Evolutionary conservation across 2,113 vertebrate species (phyloP).

Genomic region (Marmota monax): DNA sequence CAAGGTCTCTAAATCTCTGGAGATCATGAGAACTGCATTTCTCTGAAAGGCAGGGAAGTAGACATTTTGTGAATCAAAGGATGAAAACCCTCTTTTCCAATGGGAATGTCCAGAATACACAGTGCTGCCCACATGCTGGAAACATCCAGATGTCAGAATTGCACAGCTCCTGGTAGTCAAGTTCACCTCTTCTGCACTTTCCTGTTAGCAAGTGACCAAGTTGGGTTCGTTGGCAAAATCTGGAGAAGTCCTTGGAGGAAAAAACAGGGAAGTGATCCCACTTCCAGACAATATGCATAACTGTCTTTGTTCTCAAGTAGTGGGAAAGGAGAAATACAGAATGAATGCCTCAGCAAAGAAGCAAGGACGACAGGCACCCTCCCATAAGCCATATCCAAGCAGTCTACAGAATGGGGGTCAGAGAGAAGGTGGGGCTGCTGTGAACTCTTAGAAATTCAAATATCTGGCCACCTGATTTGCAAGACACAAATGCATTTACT

Average conservation of each 20-base stretch:
- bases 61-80: background rate
- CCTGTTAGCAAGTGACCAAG: background rate
- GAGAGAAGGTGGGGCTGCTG: background rate
- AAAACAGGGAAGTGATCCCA: background rate
- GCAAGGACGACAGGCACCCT: background rate
- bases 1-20: constrained; percentile 38
- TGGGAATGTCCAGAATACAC: background rate
- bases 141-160: background rate
- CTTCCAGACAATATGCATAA: background rate
- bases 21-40: background rate
- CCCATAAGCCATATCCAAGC: too few relatives aligned
- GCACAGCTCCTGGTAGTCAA: background rate
- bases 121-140: background rate
- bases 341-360: background rate
- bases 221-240: background rate
- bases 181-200: background rate
- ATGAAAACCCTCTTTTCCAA: background rate
- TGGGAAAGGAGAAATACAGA: background rate
- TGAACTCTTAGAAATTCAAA: background rate
- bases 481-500: background rate
- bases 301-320: background rate
- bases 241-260: background rate
- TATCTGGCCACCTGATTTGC: background rate
- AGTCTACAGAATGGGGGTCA: background rate
- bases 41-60: constrained; percentile 47